Conservation (phyloP, 2,888 invertebrate genomes). For the Chelonus formosanus region DNA sequence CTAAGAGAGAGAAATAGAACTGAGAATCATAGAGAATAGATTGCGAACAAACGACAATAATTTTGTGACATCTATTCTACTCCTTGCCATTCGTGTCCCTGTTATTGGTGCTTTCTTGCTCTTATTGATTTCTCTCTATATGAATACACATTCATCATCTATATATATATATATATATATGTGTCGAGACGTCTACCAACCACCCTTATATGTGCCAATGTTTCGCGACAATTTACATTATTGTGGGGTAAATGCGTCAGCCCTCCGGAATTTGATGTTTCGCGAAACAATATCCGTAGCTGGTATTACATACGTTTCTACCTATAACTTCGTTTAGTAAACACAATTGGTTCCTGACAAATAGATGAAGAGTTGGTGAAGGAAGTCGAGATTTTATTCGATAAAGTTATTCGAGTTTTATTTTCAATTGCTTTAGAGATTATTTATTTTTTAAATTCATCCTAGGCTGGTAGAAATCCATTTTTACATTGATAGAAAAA, state of each 20-base stretch:
- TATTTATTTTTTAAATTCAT: too few species aligned
- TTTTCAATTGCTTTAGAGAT: too few species aligned
- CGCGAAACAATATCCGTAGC: constrained; percentile 62
- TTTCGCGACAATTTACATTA: not conserved
- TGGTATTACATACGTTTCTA: constrained; percentile 60
- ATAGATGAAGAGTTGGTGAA: constrained; percentile 9
- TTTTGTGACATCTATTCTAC: not conserved
- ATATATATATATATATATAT: not conserved
- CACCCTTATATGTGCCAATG: too few species aligned
- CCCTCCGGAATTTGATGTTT: constrained; percentile 51
- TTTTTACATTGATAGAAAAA: too few species aligned
- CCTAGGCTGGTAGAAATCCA: too few species aligned
- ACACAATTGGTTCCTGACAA: constrained; percentile 55
- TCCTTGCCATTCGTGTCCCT: not conserved
- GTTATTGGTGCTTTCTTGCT: too few species aligned
- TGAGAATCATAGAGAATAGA: not conserved
- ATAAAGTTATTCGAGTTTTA: too few species aligned
- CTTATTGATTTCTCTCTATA: too few species aligned
- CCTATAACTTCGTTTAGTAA: constrained; percentile 59
- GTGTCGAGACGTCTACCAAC: constrained; percentile 11
- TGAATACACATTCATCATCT: too few species aligned
- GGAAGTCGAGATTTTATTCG: too few species aligned
- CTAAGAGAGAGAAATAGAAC: not conserved
- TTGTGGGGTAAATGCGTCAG: constrained; percentile 29
- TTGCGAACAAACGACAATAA: constrained; percentile 9